These are phyloP conservation scores for Hoplodrina ambigua DNA, from an alignment of 2,888 invertebrate genomes.

Conservation along the genomic window DNA sequence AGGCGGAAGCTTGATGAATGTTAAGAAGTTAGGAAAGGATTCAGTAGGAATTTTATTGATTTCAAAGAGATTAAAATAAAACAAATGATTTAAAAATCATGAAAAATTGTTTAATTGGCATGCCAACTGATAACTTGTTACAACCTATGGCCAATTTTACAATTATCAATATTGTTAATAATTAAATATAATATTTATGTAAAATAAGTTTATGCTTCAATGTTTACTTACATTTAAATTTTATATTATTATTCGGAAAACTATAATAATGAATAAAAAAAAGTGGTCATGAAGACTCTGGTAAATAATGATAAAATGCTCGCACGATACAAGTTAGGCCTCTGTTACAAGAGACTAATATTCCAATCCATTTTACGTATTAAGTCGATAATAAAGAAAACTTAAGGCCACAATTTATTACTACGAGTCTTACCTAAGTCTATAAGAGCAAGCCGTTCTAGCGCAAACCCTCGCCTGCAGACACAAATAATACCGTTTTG, in stretches of 20 bases:
- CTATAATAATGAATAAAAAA: conserved; percentile 83
- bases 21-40: too few relatives aligned
- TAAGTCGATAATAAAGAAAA: conserved; percentile 77
- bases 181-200: conserved; percentile 91
- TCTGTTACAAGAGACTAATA: conserved; percentile 68
- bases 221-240: conserved; percentile 90
- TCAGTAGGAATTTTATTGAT: neutral
- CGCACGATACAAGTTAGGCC: conserved; percentile 77
- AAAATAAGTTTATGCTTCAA: conserved; percentile 90
- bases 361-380: conserved; percentile 72
- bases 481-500: conserved; percentile 65
- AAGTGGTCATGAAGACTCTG: conserved; percentile 82
- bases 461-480: conserved; percentile 66
- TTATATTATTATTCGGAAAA: conserved; percentile 89
- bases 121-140: conserved; percentile 90
- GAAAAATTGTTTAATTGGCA: conserved; percentile 91
- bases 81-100: conserved; percentile 87
- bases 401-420: conserved; percentile 88
- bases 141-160: conserved; percentile 90
- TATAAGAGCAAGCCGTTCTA: conserved; percentile 77
- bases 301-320: conserved; percentile 85
- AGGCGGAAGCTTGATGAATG: too few relatives aligned
- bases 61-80: conserved; percentile 72
- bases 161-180: conserved; percentile 90
- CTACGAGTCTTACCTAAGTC: conserved; percentile 78